Evolutionary conservation across 2,797 vertebrate genomes (phyloP).

Genomic region (Danio aesculapii): DNA sequence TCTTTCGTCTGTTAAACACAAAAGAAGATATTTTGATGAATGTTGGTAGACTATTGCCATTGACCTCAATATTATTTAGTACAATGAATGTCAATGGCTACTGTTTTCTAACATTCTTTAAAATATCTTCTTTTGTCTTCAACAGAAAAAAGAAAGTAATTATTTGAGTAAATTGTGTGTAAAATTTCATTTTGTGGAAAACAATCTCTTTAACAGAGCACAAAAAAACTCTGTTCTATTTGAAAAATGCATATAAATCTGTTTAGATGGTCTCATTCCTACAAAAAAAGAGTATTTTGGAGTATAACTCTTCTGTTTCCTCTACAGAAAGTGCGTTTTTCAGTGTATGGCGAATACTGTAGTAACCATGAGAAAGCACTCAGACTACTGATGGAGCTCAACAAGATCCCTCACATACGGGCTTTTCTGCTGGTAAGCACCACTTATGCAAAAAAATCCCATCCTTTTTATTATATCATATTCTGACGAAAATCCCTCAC

Average conservation of each 20-base stretch:
- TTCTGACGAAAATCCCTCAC: background rate
- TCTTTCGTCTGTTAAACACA: too few relatives aligned
- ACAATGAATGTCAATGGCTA: too few relatives aligned
- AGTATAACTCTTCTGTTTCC: conserved; percentile 53
- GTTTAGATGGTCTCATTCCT: background rate
- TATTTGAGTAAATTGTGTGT: background rate
- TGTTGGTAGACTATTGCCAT: too few relatives aligned
- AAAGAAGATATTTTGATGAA: too few relatives aligned
- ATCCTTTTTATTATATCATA: conserved; percentile 1
- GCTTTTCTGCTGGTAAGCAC: conserved; percentile 94
- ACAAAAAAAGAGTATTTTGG: conserved; percentile 32
- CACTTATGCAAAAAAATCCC: background rate
- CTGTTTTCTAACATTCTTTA: too few relatives aligned
- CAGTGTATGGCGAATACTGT: conserved; percentile 96
- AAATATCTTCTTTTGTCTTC: too few relatives aligned
- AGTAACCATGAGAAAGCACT: conserved; percentile 99
- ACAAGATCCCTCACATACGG: conserved; percentile 93
- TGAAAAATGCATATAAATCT: background rate
- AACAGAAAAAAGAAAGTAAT: background rate
- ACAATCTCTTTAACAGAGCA: too few relatives aligned
- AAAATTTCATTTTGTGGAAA: too few relatives aligned
- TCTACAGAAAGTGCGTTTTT: conserved; percentile 92
- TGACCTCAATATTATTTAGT: too few relatives aligned
- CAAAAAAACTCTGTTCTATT: background rate
- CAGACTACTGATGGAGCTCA: conserved; percentile 94